These are phyloP conservation scores for Mesodorylaimus sp. DNA, from an alignment of 2,888 invertebrate species.

Conservation along the genomic window DNA sequence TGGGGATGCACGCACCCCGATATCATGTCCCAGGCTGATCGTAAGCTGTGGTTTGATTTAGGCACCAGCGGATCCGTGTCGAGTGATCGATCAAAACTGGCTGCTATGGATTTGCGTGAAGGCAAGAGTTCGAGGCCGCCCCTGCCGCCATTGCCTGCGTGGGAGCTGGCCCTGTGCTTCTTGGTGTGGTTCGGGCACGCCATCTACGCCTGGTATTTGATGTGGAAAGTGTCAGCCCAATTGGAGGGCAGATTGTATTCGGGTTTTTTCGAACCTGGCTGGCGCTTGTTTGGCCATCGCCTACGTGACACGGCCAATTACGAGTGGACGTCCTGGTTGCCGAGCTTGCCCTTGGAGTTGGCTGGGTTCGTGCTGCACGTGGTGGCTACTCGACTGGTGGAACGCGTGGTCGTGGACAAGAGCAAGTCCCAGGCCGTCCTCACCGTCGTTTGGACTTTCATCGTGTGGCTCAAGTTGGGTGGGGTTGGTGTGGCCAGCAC, in stretches of 20 bases:
- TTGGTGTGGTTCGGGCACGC: slow-evolving; percentile 1
- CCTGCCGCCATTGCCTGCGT: not conserved
- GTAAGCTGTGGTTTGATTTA: too few relatives aligned
- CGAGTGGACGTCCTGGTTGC: slow-evolving; percentile 3
- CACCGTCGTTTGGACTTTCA: not conserved
- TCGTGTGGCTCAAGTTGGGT: not conserved
- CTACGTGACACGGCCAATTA: slow-evolving; percentile 1
- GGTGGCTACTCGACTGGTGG: not conserved
- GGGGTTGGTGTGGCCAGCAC: not conserved
- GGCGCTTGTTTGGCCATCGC: slow-evolving; percentile 3
- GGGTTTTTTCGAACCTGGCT: slow-evolving; percentile 8
- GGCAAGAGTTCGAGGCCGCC: not conserved
- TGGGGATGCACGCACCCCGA: too few relatives aligned
- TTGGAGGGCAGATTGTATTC: not conserved
- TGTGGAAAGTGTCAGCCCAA: not conserved
- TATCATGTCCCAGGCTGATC: too few relatives aligned
- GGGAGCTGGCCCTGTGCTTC: slow-evolving; percentile 5
- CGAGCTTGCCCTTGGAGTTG: not conserved
- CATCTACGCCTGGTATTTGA: slow-evolving; percentile 1
- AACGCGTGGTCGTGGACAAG: not conserved
- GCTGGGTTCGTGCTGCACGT: not conserved
- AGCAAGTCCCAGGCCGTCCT: not conserved
- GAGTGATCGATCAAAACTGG: too few relatives aligned
- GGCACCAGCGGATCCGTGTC: too few relatives aligned
- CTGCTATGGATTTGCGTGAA: too few relatives aligned